These are phyloP conservation scores for Bombus soroeensis DNA, from an alignment of 1,140 invertebrate species.

Conservation along the genomic window DNA sequence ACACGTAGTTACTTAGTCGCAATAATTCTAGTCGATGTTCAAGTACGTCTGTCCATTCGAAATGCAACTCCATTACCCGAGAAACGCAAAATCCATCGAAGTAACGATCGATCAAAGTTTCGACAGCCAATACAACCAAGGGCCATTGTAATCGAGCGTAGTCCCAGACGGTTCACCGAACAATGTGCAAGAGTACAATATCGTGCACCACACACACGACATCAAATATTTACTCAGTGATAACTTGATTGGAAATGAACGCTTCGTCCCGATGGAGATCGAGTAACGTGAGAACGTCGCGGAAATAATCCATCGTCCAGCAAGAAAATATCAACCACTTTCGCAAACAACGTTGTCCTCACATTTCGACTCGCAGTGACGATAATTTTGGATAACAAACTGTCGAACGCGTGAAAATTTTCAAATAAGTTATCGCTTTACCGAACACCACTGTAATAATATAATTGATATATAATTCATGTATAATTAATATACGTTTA, in stretches of 20 bases:
- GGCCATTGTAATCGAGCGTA: neutral
- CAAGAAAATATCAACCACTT: too few species aligned
- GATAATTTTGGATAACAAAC: too few species aligned
- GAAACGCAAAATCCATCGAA: neutral
- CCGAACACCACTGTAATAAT: too few species aligned
- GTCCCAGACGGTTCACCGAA: constrained; percentile 11
- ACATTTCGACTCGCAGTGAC: too few species aligned
- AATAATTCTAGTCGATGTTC: neutral
- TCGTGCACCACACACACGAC: neutral
- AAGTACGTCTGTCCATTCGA: neutral
- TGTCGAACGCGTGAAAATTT: too few species aligned
- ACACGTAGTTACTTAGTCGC: neutral
- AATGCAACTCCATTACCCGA: neutral
- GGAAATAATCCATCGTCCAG: neutral
- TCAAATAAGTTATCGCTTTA: too few species aligned
- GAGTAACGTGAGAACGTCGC: neutral
- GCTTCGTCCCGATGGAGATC: neutral
- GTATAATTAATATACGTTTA: too few species aligned
- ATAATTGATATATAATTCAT: too few species aligned
- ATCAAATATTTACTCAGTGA: constrained; percentile 6
- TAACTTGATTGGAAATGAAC: constrained; percentile 21
- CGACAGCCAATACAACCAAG: neutral
- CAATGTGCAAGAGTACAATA: constrained; percentile 16
- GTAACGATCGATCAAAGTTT: constrained; percentile 11
- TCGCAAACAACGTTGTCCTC: too few species aligned